phyloP scores from a whole-genome alignment of 2,797 vertebrate genomes.

The Tangara arthus region DNA sequence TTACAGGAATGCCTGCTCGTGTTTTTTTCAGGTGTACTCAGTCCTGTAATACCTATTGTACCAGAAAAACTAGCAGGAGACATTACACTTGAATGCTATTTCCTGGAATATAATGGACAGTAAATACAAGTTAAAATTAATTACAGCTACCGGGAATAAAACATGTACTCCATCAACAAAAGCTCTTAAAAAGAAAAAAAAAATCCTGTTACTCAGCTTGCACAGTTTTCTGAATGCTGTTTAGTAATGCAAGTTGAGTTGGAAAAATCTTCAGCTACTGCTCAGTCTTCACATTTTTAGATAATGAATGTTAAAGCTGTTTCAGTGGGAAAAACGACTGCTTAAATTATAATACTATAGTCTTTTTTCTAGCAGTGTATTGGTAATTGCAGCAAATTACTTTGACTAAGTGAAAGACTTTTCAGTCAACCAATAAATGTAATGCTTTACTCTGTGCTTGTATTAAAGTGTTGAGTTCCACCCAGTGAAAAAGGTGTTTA shows the following conservation, averaged over 20 bases:
- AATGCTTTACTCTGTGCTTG: not conserved
- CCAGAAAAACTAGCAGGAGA: not conserved
- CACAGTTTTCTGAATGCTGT: not conserved
- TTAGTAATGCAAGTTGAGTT: not conserved
- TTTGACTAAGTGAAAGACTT: not conserved
- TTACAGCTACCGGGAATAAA: not conserved
- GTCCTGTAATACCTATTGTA: not conserved
- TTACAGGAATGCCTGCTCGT: not conserved
- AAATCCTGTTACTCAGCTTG: not conserved
- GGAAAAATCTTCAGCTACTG: not conserved
- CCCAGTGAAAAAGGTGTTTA: not conserved
- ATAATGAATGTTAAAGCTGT: not conserved
- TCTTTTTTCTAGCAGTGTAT: not conserved
- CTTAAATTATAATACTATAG: not conserved
- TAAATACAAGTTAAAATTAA: not conserved
- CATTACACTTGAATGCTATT: not conserved
- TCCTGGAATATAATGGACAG: not conserved
- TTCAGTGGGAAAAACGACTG: not conserved
- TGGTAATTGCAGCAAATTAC: not conserved
- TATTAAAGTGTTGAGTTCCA: not conserved
- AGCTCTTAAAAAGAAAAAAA: not conserved
- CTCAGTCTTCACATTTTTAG: not conserved
- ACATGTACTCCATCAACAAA: not conserved
- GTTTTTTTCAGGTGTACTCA: not conserved
- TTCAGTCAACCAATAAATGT: not conserved